Base-by-base conservation (phyloP, 2,113 vertebrate species). In the Chunga burmeisteri region DNA sequence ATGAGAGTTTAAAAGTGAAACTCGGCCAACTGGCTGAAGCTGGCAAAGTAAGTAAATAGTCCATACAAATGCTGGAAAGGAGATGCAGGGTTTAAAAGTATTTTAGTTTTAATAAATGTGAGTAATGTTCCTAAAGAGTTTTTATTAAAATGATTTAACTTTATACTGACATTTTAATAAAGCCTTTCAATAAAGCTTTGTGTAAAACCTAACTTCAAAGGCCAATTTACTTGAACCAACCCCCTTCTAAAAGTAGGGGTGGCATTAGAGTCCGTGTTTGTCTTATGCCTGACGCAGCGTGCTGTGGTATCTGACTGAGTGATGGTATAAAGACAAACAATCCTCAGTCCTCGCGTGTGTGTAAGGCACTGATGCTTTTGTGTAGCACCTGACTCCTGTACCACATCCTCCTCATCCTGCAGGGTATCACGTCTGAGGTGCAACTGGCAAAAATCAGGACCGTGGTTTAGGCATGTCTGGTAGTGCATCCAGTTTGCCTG, bases 171-270 rank as follows among this genome's bases (percentile, higher is more conserved):
- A 25, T 63, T 63, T 79, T 61, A 95, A 77, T 90, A 61, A 96
- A 88, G 40, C 32, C n/a, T 94, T 94, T 71, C 63, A 96, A 70
- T 94, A 58, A 95, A 92, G 83, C 86, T 91, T 66, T 80, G 50
- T 87, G 66, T 86, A 55, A 85, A 80, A 58, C 40, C 23, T 32
- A 18, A 87, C 93, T 95, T 95, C 93, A 97, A 95, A 96, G 93
- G 87, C 62, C 85, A 3, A 55, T 81, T 88, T 73, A 40, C 36
- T 74, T 83, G 49, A 75, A 7, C 38, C 38, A 86, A 0, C 44
- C 62, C 62, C 42, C 42, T 81, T 49, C n/a, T 91, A 2, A 79
- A 89, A 72, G 86, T 3, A 13, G 40, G 14, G 81, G 20, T 91
- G 80, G 82, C 56, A 4, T 79, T 32, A 4, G 63, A 86, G 50